Percentiles rank a stretch among this genome's conserved stretches.
Evolutionary conservation across 2,797 vertebrate species (phyloP).

Genomic region (Melanotaenia pygmaea): DNA sequence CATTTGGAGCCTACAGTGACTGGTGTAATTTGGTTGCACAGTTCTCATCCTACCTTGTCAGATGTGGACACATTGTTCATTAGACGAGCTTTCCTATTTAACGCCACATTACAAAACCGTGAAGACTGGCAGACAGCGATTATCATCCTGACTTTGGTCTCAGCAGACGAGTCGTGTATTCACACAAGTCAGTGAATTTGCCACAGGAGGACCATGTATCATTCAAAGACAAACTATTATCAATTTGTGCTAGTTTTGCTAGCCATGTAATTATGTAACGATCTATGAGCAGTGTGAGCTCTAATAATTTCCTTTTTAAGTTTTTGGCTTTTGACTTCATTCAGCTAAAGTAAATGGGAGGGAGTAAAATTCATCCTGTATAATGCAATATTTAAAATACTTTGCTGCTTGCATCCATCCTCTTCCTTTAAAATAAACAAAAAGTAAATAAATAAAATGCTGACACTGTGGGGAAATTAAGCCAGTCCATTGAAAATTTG

Average conservation of each 20-base stretch:
- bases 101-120: constrained; percentile 77
- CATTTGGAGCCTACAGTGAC: constrained; percentile 33
- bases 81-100: constrained; percentile 80
- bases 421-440: constrained; percentile 23
- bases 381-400: not conserved
- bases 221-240: constrained; percentile 52
- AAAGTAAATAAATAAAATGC: constrained; percentile 1
- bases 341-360: not conserved
- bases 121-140: constrained; percentile 63
- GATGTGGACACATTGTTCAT: constrained; percentile 79
- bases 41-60: constrained; percentile 76
- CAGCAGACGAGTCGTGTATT: constrained; percentile 55
- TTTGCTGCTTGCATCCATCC: not conserved
- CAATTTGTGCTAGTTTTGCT: constrained; percentile 56
- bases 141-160: constrained; percentile 69
- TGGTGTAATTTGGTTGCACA: constrained; percentile 68
- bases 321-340: constrained; percentile 18
- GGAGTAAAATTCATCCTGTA: not conserved
- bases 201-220: constrained; percentile 53
- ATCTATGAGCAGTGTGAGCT: constrained; percentile 32
- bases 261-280: constrained; percentile 32
- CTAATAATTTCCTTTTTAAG: constrained; percentile 23
- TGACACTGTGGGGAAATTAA: constrained; percentile 35
- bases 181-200: constrained; percentile 48
- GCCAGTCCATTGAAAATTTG: constrained; percentile 35